Conservation (phyloP, 2,888 invertebrate species). For the Miltochrista miniata region DNA sequence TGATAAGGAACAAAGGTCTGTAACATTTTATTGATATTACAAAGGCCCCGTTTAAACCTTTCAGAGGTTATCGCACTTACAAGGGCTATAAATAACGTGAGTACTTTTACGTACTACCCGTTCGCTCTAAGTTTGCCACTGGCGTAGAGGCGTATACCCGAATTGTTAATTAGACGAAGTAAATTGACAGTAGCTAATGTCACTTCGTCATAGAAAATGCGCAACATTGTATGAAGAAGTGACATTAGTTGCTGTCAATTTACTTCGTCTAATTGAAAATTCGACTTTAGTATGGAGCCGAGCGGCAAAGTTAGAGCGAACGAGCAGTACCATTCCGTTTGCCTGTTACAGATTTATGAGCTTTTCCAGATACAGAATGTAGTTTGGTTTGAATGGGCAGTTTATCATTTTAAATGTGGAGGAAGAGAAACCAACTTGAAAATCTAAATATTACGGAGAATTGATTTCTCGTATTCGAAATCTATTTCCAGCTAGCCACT, state of each 20-base stretch:
- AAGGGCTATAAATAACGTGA: conserved; percentile 41
- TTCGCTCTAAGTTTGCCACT: too few relatives aligned
- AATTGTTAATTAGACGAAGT: too few relatives aligned
- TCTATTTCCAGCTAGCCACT: not conserved
- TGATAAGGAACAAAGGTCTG: conserved; percentile 35
- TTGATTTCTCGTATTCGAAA: not conserved
- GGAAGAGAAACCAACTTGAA: not conserved
- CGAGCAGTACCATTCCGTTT: conserved; percentile 32
- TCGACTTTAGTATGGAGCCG: too few relatives aligned
- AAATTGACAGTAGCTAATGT: too few relatives aligned
- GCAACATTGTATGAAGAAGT: too few relatives aligned
- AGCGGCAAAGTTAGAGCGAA: too few relatives aligned
- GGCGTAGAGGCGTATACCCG: too few relatives aligned
- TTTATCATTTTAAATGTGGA: conserved; percentile 8
- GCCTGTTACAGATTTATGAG: conserved; percentile 12
- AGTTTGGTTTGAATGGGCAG: conserved; percentile 6
- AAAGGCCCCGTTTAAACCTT: conserved; percentile 36
- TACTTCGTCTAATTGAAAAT: too few relatives aligned
- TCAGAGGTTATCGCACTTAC: conserved; percentile 33
- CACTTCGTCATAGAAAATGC: too few relatives aligned
- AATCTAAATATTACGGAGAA: not conserved
- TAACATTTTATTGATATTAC: conserved; percentile 46
- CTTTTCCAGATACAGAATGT: conserved; percentile 7
- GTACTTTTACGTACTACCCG: conserved; percentile 19
- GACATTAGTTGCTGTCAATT: too few relatives aligned